These are phyloP conservation scores for Bolinopsis microptera DNA, from an alignment of 37 sponge, comb jelly and placozoan species.

Conservation along the genomic window DNA sequence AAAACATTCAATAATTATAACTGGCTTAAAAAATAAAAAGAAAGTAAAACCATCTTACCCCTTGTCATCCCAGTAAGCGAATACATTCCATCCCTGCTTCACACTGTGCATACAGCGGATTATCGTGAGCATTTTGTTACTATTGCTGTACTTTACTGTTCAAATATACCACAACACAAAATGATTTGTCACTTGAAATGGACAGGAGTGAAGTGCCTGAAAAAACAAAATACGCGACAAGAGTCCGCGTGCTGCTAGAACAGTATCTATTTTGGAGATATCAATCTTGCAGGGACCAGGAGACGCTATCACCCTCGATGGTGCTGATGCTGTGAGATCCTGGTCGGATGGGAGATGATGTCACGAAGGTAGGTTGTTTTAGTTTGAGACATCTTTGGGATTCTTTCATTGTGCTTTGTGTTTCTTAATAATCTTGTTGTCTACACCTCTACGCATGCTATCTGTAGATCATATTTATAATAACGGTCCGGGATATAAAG, in stretches of 20 bases:
- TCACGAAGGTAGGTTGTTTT: background rate
- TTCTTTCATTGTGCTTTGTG: background rate
- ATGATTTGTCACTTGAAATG: constrained; percentile 67
- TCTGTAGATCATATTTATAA: too few species aligned
- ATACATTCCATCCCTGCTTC: constrained; percentile 46
- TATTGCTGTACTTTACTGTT: constrained; percentile 60
- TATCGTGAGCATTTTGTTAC: constrained; percentile 68
- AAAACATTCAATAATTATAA: too few species aligned
- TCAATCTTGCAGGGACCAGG: background rate
- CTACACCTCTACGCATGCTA: background rate
- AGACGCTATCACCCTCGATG: constrained; percentile 34
- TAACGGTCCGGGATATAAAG: too few species aligned
- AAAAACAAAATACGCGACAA: background rate
- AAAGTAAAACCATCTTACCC: constrained; percentile 83
- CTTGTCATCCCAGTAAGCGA: constrained; percentile 86
- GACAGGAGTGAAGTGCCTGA: constrained; percentile 1
- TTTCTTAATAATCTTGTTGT: too few species aligned
- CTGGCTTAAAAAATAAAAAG: too few species aligned
- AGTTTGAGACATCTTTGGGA: background rate
- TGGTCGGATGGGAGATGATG: background rate
- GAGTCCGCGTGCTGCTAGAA: constrained; percentile 32
- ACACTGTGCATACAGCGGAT: constrained; percentile 73
- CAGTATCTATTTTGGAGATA: background rate
- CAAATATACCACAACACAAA: constrained; percentile 64
- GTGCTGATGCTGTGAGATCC: constrained; percentile 19